Evolutionary conservation across 64 coral and sea anemone species (phyloP), one percentile per base, ranked within the genome.

Genomic region (Pocillopora verrucosa): DNA sequence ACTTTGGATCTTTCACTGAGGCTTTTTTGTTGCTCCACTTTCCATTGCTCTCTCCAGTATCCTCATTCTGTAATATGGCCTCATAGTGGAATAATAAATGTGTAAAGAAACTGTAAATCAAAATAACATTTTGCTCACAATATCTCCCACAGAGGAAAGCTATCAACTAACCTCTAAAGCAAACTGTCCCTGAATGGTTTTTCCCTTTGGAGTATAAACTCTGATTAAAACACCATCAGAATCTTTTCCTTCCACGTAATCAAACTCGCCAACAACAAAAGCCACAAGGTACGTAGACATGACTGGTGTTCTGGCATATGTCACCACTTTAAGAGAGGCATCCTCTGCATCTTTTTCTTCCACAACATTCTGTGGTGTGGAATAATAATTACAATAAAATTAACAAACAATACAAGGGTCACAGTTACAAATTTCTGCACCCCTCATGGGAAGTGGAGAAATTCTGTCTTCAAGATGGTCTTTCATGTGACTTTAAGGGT

Each of bases 211-310:
- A 57, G 97, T 99, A 59, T 99, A 99, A 26, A 99, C 97, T 74
- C 94, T 90, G 16, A 99, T 87, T 9, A 60, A 56, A 0, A 99
- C 91, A 7, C 94, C 94, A 89, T 99, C 94, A 45, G 80, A 22
- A 89, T 99, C 97, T 25, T 79, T 87, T 16, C 65, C 97, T 91
- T 99, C 97, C 13, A 99, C 97, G 89, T 93, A 99, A 72, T 99
- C 97, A 95, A 95, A 99, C 60, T 99, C 97, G 36, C 97, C 97
- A 90, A 95, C 97, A 74, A 99, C 97, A 95, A 99, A 99, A 9
- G 97, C 97, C 38, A 99, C 70, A 59, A 99, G 88, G 61, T 99
- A 99, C 15, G 97, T 95, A 41, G 97, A 99, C 97, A 99, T 99
- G 45, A 99, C 78, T 11, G 97, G 97, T 73, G 97, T 89, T 13